Base-by-base conservation (phyloP, 2,797 vertebrate species). In the Percopsis omiscomaycus region DNA sequence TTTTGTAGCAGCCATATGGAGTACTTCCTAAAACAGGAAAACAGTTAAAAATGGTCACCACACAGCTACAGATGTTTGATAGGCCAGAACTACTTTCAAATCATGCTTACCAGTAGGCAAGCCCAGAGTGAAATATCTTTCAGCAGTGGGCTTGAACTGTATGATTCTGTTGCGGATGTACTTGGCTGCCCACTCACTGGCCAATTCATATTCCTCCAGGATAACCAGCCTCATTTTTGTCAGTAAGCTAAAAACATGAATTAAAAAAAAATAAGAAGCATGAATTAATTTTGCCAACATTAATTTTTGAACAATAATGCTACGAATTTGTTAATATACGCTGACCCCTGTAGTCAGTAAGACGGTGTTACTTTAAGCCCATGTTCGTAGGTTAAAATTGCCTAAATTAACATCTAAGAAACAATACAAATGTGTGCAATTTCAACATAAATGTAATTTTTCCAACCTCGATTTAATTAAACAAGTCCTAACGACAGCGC, bases 101-200 rank as follows among this genome's bases (percentile, higher is more conserved):
- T 16, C 15, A 54, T 1, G 3, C 84, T 68, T 86, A 97, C 96
- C 96, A 70, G 96, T 97, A 0, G 96, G 96, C 22, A 98, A 86
- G 3, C 97, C 96, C 78, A 98, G 78, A 0, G 93, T 97, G 84
- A 98, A 98, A 84, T 91, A 95, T 6, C 91, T 91, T 12, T 92
- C 91, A 8, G 94, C 93, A 0, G 91, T 91, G 0, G 96, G 95
- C 29, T 90, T 89, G 85, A 98, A 98, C 65, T 91, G 91, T 52
- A 94, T 73, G 61, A 98, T 96, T 68, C 91, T 91, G 87, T 98
- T 99, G 59, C 95, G 92, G 84, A 99, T 98, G 84, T 99, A 99
- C 71, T 96, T 99, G n/a, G 97, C 96, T 59, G 96, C 95, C 97
- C 97, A 98, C 79, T 98, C 96, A 54, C 97, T 98, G 68, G 96